phyloP scores from a whole-genome alignment of 30 jellyfish, hydroid and myxozoan genomes.

The Clytia hemisphaerica region DNA sequence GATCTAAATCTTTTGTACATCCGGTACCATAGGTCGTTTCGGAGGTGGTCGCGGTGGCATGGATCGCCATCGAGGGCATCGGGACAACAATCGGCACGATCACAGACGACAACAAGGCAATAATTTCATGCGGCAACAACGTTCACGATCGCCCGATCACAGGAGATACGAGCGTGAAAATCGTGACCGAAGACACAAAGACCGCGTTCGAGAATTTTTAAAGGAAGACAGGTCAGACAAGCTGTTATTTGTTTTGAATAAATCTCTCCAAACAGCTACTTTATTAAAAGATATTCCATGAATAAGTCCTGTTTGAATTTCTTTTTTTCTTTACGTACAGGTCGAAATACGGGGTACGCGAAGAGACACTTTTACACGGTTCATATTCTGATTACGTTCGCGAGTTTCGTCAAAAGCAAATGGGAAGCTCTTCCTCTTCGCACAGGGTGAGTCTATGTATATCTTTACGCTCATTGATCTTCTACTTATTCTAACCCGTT shows the following conservation, averaged over 20 bases:
- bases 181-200: slow-evolving; percentile 38
- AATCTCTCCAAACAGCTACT: no score
- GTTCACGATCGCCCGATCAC: slow-evolving; percentile 26
- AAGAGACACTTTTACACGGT: slow-evolving; percentile 78
- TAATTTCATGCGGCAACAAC: no score
- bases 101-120: neutral
- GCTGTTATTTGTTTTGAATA: neutral
- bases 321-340: slow-evolving; percentile 35
- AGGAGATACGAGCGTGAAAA: slow-evolving; percentile 27
- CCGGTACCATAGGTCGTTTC: neutral
- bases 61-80: neutral
- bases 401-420: slow-evolving; percentile 64
- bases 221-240: slow-evolving; percentile 24
- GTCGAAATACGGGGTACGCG: slow-evolving; percentile 69
- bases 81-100: slow-evolving; percentile 4
- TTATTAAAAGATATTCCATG: neutral
- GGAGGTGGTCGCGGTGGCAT: neutral
- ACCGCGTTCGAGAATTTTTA: slow-evolving; percentile 24
- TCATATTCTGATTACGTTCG: slow-evolving; percentile 75
- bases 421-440: no score
- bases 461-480: neutral
- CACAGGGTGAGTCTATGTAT: slow-evolving; percentile 40
- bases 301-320: neutral
- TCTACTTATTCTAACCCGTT: no score
- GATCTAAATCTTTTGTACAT: no score